Evolutionary conservation across 2,797 vertebrate genomes (phyloP).

Genomic region (Antrozous pallidus): DNA sequence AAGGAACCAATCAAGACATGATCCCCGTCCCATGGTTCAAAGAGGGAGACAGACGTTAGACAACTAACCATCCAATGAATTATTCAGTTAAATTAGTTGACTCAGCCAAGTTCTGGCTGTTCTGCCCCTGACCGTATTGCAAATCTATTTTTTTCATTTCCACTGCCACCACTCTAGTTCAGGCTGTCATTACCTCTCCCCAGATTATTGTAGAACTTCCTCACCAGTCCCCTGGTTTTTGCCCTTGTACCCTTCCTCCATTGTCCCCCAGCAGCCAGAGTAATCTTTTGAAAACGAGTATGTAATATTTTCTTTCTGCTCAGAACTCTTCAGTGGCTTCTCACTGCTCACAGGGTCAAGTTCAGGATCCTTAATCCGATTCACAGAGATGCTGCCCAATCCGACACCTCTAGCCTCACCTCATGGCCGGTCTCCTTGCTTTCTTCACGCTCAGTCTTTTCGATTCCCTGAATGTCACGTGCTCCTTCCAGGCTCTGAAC

Average conservation of each 20-base stretch:
- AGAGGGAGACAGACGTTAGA: slow-evolving; percentile 31
- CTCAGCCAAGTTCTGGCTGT: slow-evolving; percentile 3
- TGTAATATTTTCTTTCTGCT: not conserved
- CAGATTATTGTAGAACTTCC: not conserved
- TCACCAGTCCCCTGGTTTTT: not conserved
- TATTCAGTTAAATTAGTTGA: slow-evolving; percentile 40
- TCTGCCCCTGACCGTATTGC: slow-evolving; percentile 39
- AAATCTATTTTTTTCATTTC: slow-evolving; percentile 34
- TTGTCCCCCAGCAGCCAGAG: not conserved
- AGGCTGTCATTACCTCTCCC: slow-evolving; percentile 44
- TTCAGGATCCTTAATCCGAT: not conserved
- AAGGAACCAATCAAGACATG: not conserved
- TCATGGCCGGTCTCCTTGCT: not conserved
- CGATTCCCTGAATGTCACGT: not conserved
- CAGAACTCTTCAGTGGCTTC: not conserved
- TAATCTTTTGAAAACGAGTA: slow-evolving; percentile 30
- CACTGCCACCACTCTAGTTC: not conserved
- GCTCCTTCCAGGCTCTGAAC: not conserved
- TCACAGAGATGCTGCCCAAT: not conserved
- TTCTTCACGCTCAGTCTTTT: not conserved
- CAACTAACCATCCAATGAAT: not conserved
- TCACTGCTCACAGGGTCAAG: not conserved
- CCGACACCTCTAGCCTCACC: not conserved
- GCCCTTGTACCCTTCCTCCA: not conserved
- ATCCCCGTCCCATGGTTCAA: not conserved